phyloP scores from a whole-genome alignment of 2,888 invertebrate species.

The Druceiella hillmani region DNA sequence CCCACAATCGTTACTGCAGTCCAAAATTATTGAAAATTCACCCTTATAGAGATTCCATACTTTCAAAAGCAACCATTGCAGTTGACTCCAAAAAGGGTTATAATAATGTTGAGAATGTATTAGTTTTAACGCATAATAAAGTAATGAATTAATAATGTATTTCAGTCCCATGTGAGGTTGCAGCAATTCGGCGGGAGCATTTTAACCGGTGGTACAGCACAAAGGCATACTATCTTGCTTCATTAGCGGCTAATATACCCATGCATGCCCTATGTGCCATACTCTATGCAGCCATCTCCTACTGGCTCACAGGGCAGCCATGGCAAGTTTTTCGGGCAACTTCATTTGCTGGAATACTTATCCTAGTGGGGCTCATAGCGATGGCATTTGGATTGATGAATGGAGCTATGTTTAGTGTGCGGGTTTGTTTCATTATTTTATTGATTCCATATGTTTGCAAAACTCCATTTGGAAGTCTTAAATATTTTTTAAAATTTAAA shows the following conservation, averaged over 20 bases:
- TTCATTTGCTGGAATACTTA: conserved; percentile 65
- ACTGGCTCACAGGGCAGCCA: conserved; percentile 84
- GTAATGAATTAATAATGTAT: conserved; percentile 16
- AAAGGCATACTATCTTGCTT: conserved; percentile 75
- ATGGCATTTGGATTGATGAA: conserved; percentile 82
- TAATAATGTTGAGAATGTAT: no score
- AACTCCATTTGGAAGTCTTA: no score
- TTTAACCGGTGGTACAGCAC: conserved; percentile 89
- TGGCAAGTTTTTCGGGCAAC: conserved; percentile 65
- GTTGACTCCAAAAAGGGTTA: no score
- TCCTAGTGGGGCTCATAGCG: conserved; percentile 76
- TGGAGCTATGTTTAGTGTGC: conserved; percentile 74
- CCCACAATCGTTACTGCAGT: no score
- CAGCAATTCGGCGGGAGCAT: conserved; percentile 75
- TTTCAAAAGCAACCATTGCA: no score
- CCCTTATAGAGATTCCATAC: no score
- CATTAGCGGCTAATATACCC: conserved; percentile 75
- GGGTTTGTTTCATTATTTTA: conserved; percentile 60
- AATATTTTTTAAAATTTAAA: no score
- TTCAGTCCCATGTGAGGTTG: conserved; percentile 79
- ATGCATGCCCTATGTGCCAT: conserved; percentile 72
- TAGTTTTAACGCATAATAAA: no score
- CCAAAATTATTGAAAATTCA: no score
- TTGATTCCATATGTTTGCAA: no score
- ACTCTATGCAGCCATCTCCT: conserved; percentile 71